These are phyloP conservation scores for Boloria selene DNA, from an alignment of 2,888 invertebrate genomes.

Conservation along the genomic window DNA sequence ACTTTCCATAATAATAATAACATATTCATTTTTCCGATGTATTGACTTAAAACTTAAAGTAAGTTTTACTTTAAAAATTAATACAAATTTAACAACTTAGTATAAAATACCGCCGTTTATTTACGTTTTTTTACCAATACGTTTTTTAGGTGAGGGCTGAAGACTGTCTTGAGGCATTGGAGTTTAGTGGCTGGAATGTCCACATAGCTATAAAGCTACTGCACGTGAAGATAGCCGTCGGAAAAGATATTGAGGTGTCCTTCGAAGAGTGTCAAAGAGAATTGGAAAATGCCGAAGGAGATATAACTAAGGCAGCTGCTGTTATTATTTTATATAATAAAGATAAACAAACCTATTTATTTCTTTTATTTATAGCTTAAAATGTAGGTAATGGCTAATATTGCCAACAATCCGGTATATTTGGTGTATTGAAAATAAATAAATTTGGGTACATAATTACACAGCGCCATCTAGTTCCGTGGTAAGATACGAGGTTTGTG, in stretches of 20 bases:
- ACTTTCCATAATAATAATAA: no score
- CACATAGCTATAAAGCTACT: constrained; percentile 93
- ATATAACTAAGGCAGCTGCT: constrained; percentile 85
- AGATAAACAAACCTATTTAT: constrained; percentile 28
- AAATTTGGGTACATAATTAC: no score
- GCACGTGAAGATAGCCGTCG: constrained; percentile 74
- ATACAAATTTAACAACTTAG: no score
- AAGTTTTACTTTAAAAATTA: no score
- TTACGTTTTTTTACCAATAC: no score
- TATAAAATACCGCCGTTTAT: not conserved
- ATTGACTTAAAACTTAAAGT: no score
- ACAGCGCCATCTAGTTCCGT: no score
- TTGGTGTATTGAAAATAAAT: not conserved
- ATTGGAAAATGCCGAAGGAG: constrained; percentile 84
- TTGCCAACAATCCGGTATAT: not conserved
- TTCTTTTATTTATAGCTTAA: constrained; percentile 28
- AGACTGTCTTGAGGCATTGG: constrained; percentile 90
- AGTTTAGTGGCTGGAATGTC: constrained; percentile 94
- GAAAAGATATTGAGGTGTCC: constrained; percentile 42
- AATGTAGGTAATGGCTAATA: not conserved
- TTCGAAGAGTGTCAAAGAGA: constrained; percentile 74
- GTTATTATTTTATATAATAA: constrained; percentile 63
- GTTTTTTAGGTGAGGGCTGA: constrained; percentile 84
- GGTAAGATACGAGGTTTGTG: no score
- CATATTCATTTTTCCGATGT: no score